Base-by-base conservation (phyloP, 2,797 vertebrate species). In the Bradypus variegatus region DNA sequence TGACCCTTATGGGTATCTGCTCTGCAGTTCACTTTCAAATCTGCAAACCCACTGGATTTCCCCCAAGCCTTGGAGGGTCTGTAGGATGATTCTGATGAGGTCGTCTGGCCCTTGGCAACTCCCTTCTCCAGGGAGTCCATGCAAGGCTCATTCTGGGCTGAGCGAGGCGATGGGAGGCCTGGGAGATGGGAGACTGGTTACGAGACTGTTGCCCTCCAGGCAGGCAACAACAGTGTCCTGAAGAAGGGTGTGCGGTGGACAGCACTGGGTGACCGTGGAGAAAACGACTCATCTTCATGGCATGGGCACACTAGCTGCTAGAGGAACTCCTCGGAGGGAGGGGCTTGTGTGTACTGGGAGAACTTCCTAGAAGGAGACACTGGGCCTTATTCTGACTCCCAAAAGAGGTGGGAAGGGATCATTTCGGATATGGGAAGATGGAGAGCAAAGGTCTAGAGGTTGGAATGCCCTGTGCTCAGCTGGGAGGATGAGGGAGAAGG, bases 21-120 rank as follows among this genome's bases (percentile, higher is more conserved):
- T 65, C 45, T 64, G 58, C 50, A 67, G 31, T 27, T 55, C n/a
- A 6, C 38, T 50, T 48, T 62, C 31, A 9, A 29, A 19, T 75
- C 60, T 31, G 25, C 0, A 25, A 2, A 27, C 79, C 25, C 55
- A 38, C 14, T 18, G 83, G 38, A 19, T 12, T 38, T 45, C 53
- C 60, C 2, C 9, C 3, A 45, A 21, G 36, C 67, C 27, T 38
- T 8, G 12, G 23, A 81, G 21, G 3, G 12, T 81, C 33, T 70
- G 0, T 19, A 2, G 33, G 13, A 55, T 33, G n/a, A 25, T 18
- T n/a, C 27, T 67, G 13, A 0, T 4, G 11, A 27, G 11, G 18
- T 31, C 10, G 48, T 23, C 48, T 48, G n/a, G 33, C 48, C 65
- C 31, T 91, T 31, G 60, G 55, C 53, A 36, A 27, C 58, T 29